Percentiles rank a stretch among this genome's conserved stretches.
phyloP scores from a whole-genome alignment of 37 sponge, comb jelly and placozoan species.

The Beroe forskalii region DNA sequence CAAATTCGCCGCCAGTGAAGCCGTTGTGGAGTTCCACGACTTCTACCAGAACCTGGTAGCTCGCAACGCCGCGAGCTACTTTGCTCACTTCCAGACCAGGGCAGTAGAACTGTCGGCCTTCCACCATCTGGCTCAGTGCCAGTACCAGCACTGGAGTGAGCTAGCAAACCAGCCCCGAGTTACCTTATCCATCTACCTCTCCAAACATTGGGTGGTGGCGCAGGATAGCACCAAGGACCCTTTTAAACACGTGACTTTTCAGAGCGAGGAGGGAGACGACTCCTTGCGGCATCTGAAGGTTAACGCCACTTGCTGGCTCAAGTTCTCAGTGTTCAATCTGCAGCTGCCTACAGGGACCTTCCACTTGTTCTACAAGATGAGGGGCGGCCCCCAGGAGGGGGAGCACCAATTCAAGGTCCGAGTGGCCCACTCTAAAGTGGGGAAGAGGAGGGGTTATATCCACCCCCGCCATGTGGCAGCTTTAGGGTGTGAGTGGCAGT shows the following conservation, averaged over 20 bases:
- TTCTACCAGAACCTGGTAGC: not conserved
- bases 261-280: not conserved
- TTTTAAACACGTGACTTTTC: not conserved
- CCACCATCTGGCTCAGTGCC: not conserved
- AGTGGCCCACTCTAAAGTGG: not conserved
- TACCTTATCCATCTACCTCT: not conserved
- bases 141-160: not conserved
- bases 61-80: not conserved
- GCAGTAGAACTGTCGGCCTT: not conserved
- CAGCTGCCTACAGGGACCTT: not conserved
- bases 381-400: not conserved
- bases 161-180: not conserved
- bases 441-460: not conserved
- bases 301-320: not conserved
- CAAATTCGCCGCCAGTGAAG: not conserved
- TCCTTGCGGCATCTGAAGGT: constrained; percentile 2
- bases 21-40: not conserved
- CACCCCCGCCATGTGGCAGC: not conserved
- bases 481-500: not conserved
- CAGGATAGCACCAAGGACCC: not conserved
- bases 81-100: not conserved
- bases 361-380: not conserved
- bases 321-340: not conserved
- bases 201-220: not conserved
- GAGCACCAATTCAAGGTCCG: not conserved